Evolutionary conservation across 2,113 vertebrate species (phyloP), one percentile per base, ranked within the genome.

Genomic region (Anthoscopus minutus): DNA sequence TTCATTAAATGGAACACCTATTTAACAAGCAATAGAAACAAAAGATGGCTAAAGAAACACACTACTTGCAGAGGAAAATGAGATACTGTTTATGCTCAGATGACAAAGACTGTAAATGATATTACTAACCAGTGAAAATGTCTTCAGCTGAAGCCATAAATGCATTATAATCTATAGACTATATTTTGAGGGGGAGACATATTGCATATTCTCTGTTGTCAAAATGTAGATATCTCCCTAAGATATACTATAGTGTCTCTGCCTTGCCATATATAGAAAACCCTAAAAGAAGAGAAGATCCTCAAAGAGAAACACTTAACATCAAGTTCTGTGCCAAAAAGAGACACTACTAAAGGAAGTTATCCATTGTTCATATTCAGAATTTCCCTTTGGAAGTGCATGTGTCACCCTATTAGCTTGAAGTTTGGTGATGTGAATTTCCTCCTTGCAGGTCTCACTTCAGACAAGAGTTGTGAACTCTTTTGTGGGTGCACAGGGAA

Each of bases 71-170:
- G 78, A 70, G 27, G n/a, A 72, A 78, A 85, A 28, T 15, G 11
- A 54, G 17, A 13, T 33, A 67, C 3, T 72, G 5, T 73, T 81
- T 45, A 54, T 18, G 3, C 23, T 64, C 10, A 40, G 19, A 18
- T 85, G 56, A 57, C 48, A 54, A 64, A 81, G 33, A 70, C 21
- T 65, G 4, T 64, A 10, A n/a, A 60, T 44, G 58, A 44, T 65
- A 35, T n/a, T 0, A 0, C 20, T 58, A 64, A 50, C 16, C 37
- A 44, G 23, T 30, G 20, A 45, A 78, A 53, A 4, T 30, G 7
- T 30, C 27, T 62, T 81, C 51, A 74, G 12, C 16, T 57, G 62
- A 80, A 57, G 18, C 37, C 31, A 40, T 50, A 82, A 86, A 78
- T 37, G 47, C 37, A 88, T 42, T 30, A 73, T 21, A 58, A 25